These are phyloP conservation scores for Onychomys leucogaster DNA, from an alignment of 2,797 vertebrate genomes.

Conservation along the genomic window DNA sequence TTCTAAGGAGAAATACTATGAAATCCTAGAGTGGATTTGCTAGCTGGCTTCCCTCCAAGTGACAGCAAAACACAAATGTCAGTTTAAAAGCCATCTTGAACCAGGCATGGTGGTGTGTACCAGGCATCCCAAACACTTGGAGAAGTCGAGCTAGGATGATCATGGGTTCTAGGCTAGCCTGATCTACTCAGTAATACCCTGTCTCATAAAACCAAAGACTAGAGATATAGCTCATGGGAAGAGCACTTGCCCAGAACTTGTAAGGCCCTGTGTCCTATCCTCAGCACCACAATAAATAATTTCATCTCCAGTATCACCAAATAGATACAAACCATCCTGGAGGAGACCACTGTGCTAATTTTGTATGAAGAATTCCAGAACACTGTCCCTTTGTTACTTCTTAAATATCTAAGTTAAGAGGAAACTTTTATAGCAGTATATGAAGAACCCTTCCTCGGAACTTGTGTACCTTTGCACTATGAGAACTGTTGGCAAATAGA, in stretches of 20 bases:
- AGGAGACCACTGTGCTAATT: neutral
- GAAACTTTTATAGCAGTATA: neutral
- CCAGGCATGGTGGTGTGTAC: neutral
- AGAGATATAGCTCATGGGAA: neutral
- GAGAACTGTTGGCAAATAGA: neutral
- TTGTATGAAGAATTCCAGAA: neutral
- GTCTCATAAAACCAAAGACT: neutral
- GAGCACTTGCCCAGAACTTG: neutral
- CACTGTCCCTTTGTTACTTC: neutral
- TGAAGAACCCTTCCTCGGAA: neutral
- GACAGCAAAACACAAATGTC: constrained; percentile 23
- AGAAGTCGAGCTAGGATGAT: neutral
- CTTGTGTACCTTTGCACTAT: neutral
- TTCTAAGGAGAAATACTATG: neutral
- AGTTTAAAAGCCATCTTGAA: neutral
- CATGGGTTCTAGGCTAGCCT: neutral
- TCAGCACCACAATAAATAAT: neutral
- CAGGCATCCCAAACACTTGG: neutral
- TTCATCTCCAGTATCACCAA: neutral
- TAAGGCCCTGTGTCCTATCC: neutral
- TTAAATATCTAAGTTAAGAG: neutral
- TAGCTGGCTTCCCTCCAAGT: neutral
- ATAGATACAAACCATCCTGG: neutral
- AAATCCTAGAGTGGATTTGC: neutral
- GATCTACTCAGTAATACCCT: neutral